Conservation (phyloP, 2,888 invertebrate genomes). For the Meganola albula region DNA sequence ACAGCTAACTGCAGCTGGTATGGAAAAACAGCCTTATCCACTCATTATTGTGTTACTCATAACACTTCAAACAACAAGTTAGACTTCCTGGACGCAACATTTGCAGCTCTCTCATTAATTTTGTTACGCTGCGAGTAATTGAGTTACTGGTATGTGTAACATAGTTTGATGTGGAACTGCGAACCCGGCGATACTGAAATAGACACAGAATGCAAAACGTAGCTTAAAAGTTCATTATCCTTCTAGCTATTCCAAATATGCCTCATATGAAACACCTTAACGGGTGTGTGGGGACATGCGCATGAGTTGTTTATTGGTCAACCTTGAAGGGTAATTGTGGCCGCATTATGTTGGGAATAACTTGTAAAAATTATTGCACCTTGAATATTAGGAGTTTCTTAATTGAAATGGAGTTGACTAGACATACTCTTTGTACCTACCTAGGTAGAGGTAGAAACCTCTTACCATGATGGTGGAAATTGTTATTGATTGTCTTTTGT, state of each 20-base stretch:
- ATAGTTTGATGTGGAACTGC: slow-evolving; percentile 31
- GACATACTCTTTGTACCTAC: too few relatives aligned
- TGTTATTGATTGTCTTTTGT: too few relatives aligned
- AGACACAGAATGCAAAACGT: slow-evolving; percentile 59
- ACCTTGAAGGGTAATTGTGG: slow-evolving; percentile 26
- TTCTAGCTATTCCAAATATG: slow-evolving; percentile 53
- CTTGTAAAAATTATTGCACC: slow-evolving; percentile 21
- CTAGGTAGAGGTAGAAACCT: too few relatives aligned
- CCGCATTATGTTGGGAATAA: slow-evolving; percentile 26
- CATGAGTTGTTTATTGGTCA: slow-evolving; percentile 33
- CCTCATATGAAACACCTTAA: slow-evolving; percentile 45
- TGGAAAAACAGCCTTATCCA: too few relatives aligned
- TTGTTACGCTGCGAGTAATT: slow-evolving; percentile 37
- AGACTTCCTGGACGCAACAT: slow-evolving; percentile 21
- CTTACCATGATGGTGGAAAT: too few relatives aligned
- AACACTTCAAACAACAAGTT: too few relatives aligned
- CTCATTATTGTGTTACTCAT: too few relatives aligned
- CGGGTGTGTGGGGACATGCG: slow-evolving; percentile 28
- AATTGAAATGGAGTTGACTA: too few relatives aligned
- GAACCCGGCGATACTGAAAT: slow-evolving; percentile 47
- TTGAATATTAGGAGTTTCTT: slow-evolving; percentile 12
- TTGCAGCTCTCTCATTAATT: slow-evolving; percentile 24
- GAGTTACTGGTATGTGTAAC: slow-evolving; percentile 35
- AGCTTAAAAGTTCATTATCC: slow-evolving; percentile 61
- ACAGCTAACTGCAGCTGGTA: too few relatives aligned